These are phyloP conservation scores for Axis porcinus DNA, from an alignment of 2,113 vertebrate species.

Conservation along the genomic window DNA sequence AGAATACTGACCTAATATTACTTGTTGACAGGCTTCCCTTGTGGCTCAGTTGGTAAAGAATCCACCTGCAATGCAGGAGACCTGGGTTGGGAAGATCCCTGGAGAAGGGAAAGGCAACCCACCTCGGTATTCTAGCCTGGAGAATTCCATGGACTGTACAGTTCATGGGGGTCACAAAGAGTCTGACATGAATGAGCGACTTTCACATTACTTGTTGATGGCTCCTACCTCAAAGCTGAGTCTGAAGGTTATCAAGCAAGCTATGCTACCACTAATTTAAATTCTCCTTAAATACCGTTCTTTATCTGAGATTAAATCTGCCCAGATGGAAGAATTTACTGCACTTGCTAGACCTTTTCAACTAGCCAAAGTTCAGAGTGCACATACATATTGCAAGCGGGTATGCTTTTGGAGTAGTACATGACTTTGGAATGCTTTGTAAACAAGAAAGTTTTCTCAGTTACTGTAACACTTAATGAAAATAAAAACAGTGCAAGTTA, in stretches of 20 bases:
- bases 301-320: neutral
- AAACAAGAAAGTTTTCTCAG: neutral
- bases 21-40: neutral
- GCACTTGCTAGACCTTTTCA: neutral
- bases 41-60: neutral
- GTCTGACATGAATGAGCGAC: fast-evolving
- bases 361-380: neutral
- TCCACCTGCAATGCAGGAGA: neutral
- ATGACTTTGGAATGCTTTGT: neutral
- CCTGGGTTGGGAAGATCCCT: neutral
- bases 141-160: neutral
- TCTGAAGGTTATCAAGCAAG: neutral
- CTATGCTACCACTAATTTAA: neutral
- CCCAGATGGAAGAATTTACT: neutral
- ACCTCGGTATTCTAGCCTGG: neutral
- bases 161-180: neutral
- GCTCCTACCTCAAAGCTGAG: neutral
- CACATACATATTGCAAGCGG: fast-evolving
- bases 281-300: neutral
- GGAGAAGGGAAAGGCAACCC: neutral
- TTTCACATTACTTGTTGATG: neutral
- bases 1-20: neutral
- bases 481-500: neutral
- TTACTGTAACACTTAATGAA: neutral
- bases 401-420: neutral